These are phyloP conservation scores for Australoheros facetus DNA, from an alignment of 2,797 vertebrate species.

Conservation along the genomic window DNA sequence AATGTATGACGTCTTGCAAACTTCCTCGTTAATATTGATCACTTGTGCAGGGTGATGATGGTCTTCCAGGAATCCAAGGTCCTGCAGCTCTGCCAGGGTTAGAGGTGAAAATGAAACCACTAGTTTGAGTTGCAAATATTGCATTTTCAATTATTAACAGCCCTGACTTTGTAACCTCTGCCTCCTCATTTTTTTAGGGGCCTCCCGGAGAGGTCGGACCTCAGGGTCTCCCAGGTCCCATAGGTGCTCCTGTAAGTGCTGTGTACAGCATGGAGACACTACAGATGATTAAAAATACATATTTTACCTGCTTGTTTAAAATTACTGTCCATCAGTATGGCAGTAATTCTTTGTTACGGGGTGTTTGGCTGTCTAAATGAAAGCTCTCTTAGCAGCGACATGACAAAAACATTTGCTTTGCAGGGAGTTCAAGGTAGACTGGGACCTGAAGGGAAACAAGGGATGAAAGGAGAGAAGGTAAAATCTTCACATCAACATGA, in stretches of 20 bases:
- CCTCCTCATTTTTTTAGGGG: constrained; percentile 62
- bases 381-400: too few relatives aligned
- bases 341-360: neutral
- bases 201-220: constrained; percentile 78
- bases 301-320: neutral
- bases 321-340: neutral
- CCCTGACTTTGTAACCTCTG: neutral
- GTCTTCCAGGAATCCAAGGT: constrained; percentile 80
- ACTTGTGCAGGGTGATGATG: constrained; percentile 80
- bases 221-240: constrained; percentile 76
- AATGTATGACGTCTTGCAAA: neutral
- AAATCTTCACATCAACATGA: neutral
- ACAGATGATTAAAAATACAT: constrained; percentile 10
- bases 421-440: constrained; percentile 81
- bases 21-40: neutral
- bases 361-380: neutral
- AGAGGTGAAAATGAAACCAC: constrained; percentile 71
- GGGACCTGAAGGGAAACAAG: constrained; percentile 81
- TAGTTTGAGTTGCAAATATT: neutral
- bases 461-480: constrained; percentile 87
- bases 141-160: neutral
- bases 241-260: constrained; percentile 80
- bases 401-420: constrained; percentile 10
- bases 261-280: neutral
- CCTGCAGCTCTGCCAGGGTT: constrained; percentile 76